phyloP scores from a whole-genome alignment of 2,797 vertebrate species.

The Heterohyrax brucei region DNA sequence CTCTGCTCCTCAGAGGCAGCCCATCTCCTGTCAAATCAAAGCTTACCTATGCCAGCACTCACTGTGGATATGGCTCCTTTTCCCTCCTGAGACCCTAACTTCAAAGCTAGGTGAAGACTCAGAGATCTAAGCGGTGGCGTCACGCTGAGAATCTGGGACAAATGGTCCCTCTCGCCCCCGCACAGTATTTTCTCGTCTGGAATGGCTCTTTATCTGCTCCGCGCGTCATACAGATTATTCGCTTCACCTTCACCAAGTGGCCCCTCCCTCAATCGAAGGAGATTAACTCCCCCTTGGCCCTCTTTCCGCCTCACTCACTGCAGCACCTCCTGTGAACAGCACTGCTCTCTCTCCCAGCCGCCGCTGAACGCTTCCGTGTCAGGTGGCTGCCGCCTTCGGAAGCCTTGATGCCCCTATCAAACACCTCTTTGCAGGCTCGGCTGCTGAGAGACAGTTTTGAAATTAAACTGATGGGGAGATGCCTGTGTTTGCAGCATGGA shows the following conservation, averaged over 20 bases:
- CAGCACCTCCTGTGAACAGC: constrained; percentile 39
- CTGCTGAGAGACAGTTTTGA: constrained; percentile 66
- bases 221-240: constrained; percentile 72
- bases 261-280: constrained; percentile 70
- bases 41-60: not conserved
- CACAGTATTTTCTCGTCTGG: constrained; percentile 27
- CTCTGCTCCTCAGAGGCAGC: constrained; percentile 39
- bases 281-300: constrained; percentile 71
- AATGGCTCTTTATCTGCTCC: constrained; percentile 68
- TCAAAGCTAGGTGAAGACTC: constrained; percentile 78
- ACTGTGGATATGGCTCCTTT: not conserved
- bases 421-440: constrained; percentile 60
- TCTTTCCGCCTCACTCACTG: constrained; percentile 37
- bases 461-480: not conserved
- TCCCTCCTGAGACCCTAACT: constrained; percentile 44
- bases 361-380: not conserved
- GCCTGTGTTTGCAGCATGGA: not conserved
- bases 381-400: constrained; percentile 53
- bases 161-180: not conserved
- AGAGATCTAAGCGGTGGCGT: constrained; percentile 71
- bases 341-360: not conserved
- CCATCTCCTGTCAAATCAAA: not conserved
- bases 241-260: constrained; percentile 73
- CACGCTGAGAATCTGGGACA: constrained; percentile 17
- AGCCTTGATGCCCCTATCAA: not conserved